Percentiles rank a stretch among this genome's conserved stretches.
Evolutionary conservation across 2,113 vertebrate species (phyloP).

Genomic region (Saccopteryx leptura): DNA sequence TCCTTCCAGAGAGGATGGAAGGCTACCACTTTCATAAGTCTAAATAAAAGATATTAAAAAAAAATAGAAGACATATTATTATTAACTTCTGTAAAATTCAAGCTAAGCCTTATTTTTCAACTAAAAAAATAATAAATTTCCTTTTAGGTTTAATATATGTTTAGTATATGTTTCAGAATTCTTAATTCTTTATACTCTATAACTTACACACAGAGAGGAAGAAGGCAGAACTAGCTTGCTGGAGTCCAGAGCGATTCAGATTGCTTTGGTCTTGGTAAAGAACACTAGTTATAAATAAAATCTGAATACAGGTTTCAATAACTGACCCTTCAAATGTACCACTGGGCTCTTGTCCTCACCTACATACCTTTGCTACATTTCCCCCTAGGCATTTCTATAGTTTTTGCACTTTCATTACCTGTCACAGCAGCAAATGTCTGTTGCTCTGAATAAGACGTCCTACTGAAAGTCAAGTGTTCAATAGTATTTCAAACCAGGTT

Average conservation of each 20-base stretch:
- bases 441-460: slow-evolving; percentile 74
- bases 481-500: slow-evolving; percentile 78
- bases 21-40: neutral
- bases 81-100: neutral
- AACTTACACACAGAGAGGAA: slow-evolving; percentile 21
- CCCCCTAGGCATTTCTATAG: slow-evolving; percentile 81
- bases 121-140: slow-evolving; percentile 52
- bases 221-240: neutral
- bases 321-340: slow-evolving; percentile 78
- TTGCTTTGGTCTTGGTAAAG: slow-evolving; percentile 81
- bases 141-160: neutral
- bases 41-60: slow-evolving; percentile 31
- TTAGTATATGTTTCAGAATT: slow-evolving; percentile 9
- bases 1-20: neutral
- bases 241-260: slow-evolving; percentile 80
- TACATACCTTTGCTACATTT: slow-evolving; percentile 68
- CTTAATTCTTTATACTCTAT: neutral
- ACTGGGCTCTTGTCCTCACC: slow-evolving; percentile 82
- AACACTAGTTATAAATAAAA: slow-evolving; percentile 68
- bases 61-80: neutral
- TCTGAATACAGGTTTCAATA: slow-evolving; percentile 68
- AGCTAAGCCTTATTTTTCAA: slow-evolving; percentile 48
- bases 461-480: slow-evolving; percentile 67
- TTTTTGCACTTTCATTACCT: slow-evolving; percentile 81
- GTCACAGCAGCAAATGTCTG: slow-evolving; percentile 77